Conservation (phyloP, 2,113 vertebrate species). For the Puffinus mauretanicus region DNA sequence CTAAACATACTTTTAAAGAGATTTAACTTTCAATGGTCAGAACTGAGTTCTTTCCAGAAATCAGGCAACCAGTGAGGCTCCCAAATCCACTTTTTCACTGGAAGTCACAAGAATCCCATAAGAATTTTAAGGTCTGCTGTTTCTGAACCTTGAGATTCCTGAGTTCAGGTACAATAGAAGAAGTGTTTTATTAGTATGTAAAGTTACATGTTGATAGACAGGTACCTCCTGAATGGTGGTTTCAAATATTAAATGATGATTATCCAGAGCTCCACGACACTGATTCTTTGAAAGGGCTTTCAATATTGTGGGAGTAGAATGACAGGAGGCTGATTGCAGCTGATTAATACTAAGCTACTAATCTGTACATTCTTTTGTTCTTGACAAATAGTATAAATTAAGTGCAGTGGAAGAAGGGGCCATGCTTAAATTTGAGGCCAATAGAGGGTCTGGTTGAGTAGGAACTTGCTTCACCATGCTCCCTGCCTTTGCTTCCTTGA, state of each 20-base stretch:
- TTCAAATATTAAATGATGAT: conserved; percentile 22
- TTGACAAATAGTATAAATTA: neutral
- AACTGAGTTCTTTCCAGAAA: neutral
- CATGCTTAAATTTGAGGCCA: neutral
- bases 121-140: neutral
- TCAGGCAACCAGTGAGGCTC: neutral
- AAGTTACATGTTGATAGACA: neutral
- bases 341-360: neutral
- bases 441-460: accelerated
- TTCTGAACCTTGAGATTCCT: neutral
- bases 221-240: conserved; percentile 2
- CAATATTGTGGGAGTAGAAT: conserved; percentile 6
- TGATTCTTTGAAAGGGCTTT: conserved; percentile 28
- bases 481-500: neutral
- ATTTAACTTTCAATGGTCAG: neutral
- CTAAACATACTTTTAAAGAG: neutral
- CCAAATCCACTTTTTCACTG: neutral
- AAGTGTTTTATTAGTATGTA: neutral
- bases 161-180: neutral
- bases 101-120: neutral
- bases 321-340: neutral
- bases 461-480: neutral
- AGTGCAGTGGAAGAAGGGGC: neutral
- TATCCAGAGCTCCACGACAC: neutral
- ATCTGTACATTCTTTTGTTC: neutral